These are phyloP conservation scores for Tonatia bakeri DNA, from an alignment of 2,113 vertebrate species.

Conservation along the genomic window DNA sequence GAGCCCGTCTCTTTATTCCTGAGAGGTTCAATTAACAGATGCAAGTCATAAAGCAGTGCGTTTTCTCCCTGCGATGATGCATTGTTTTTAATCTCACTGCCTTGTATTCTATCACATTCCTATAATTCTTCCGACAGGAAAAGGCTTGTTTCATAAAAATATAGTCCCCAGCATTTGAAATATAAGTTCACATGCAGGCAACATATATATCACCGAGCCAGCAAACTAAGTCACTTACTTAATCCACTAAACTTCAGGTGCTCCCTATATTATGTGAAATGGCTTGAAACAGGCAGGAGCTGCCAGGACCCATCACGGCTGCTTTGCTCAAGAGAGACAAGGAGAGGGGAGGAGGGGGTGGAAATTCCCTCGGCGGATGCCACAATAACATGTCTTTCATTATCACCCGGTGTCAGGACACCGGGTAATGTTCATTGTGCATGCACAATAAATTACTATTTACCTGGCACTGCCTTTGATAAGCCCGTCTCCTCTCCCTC, in stretches of 20 bases:
- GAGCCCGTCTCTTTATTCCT: slow-evolving; percentile 76
- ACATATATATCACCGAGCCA: slow-evolving; percentile 72
- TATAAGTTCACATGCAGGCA: slow-evolving; percentile 74
- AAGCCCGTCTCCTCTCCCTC: slow-evolving; percentile 84
- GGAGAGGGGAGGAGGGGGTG: slow-evolving; percentile 78
- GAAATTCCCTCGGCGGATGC: slow-evolving; percentile 84
- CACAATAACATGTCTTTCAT: slow-evolving; percentile 90
- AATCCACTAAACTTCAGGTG: slow-evolving; percentile 89
- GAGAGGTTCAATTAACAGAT: slow-evolving; percentile 84
- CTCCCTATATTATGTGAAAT: slow-evolving; percentile 89
- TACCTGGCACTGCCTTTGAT: slow-evolving; percentile 92
- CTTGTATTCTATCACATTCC: slow-evolving; percentile 78
- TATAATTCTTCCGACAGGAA: slow-evolving; percentile 82
- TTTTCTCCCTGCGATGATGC: slow-evolving; percentile 74
- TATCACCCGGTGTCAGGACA: slow-evolving; percentile 89
- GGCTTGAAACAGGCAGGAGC: slow-evolving; percentile 88
- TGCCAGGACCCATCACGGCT: slow-evolving; percentile 86
- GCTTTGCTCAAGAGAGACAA: slow-evolving; percentile 85
- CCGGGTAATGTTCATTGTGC: slow-evolving; percentile 89
- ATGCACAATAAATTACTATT: slow-evolving; percentile 94
- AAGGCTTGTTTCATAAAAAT: slow-evolving; percentile 82
- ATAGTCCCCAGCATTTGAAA: slow-evolving; percentile 77
- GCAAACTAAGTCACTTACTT: slow-evolving; percentile 82
- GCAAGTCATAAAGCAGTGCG: slow-evolving; percentile 75
- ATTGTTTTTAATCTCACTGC: slow-evolving; percentile 83